phyloP scores from a whole-genome alignment of 1,140 invertebrate species.

The Hypothenemus hampei region DNA sequence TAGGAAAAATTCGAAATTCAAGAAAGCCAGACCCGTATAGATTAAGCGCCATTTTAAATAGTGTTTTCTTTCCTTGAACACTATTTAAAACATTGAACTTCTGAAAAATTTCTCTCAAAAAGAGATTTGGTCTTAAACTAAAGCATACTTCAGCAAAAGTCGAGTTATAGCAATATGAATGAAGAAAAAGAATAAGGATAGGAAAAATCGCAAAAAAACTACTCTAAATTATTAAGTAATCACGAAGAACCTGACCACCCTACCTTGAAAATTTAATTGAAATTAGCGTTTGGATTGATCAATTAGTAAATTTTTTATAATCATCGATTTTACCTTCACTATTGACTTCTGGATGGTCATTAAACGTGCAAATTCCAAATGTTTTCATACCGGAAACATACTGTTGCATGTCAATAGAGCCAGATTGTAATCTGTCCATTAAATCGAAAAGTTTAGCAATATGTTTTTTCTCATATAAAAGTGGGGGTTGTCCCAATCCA shows the following conservation, averaged over 20 bases:
- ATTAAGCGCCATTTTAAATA: no score
- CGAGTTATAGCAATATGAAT: no score
- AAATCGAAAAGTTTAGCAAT: slow-evolving; percentile 37
- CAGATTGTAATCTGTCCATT: slow-evolving; percentile 39
- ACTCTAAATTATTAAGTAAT: no score
- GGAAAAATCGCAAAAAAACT: no score
- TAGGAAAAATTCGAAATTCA: no score
- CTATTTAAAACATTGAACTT: neutral
- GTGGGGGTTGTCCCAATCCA: slow-evolving; percentile 45
- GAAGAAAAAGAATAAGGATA: no score
- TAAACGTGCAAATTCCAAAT: slow-evolving; percentile 34
- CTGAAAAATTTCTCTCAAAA: neutral
- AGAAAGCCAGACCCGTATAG: no score
- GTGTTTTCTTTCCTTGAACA: no score
- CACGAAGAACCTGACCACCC: no score
- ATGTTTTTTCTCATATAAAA: slow-evolving; percentile 43
- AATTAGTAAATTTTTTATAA: no score
- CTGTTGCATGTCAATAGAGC: slow-evolving; percentile 37
- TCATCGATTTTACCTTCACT: slow-evolving; percentile 19
- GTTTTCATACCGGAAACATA: slow-evolving; percentile 37
- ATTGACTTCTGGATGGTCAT: slow-evolving; percentile 27
- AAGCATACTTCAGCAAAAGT: no score
- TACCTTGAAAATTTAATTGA: neutral
- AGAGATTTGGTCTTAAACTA: no score
- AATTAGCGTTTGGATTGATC: neutral